Percentiles rank a stretch among this genome's conserved stretches.
Conservation (phyloP, 2,888 invertebrate genomes). For the Drosophila imparisetae region DNA sequence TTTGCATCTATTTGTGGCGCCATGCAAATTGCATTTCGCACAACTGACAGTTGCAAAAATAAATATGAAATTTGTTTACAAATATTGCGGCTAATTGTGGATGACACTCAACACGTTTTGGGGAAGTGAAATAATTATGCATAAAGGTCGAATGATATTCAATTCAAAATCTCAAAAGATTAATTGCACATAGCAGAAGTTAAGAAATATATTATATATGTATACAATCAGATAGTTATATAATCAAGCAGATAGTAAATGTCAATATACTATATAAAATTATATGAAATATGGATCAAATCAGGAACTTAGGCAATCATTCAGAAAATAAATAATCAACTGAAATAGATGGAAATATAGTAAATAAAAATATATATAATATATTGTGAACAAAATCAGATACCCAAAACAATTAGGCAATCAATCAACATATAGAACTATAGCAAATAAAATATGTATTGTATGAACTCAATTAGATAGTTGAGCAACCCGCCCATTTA, state of each 20-base stretch:
- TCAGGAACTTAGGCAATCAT: background rate
- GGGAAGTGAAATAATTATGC: constrained; percentile 9
- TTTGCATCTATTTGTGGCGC: constrained; percentile 55
- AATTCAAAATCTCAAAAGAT: background rate
- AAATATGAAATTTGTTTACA: constrained; percentile 39
- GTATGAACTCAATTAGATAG: background rate
- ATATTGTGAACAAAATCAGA: background rate
- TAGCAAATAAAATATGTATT: too few species aligned
- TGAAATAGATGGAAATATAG: background rate
- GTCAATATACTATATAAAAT: background rate
- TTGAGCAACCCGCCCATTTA: background rate
- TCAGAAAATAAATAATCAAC: background rate
- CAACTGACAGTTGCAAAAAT: constrained; percentile 63
- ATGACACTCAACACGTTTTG: background rate
- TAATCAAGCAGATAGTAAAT: background rate
- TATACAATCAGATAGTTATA: background rate
- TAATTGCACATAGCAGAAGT: background rate
- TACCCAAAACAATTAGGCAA: too few species aligned
- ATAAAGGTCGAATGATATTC: background rate
- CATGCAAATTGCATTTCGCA: constrained; percentile 52
- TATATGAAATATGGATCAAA: background rate
- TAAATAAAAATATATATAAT: background rate
- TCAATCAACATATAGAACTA: too few species aligned
- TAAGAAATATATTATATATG: background rate
- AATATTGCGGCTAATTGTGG: constrained; percentile 10